Base-by-base conservation (phyloP, 35 echinoderm and acorn worm genomes). In the Patiria miniata region DNA sequence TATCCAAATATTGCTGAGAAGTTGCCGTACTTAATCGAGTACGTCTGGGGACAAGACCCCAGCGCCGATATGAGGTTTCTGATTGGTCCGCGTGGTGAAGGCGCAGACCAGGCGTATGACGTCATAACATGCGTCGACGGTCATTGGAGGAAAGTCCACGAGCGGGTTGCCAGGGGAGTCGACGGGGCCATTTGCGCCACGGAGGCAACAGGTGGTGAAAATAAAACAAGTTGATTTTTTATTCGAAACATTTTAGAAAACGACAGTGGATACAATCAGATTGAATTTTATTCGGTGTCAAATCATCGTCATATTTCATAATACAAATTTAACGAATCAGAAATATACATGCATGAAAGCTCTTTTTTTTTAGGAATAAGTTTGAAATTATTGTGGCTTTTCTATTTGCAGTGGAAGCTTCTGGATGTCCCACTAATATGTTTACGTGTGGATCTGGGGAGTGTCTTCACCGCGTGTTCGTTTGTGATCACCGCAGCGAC, bases 401-500 rank as follows among this genome's bases (percentile, higher is more conserved):
- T 36, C 37, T 38, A 7, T 40, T 10, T 84, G 23, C 53, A 84
- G 82, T 36, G 65, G 65, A 73, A 36, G 29, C 65, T 34, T 23
- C 65, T 7, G 78, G 34, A 26, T 90, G 88, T 77, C 32, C 69
- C 30, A 15, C 0, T 21, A 22, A 73, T 22, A 52, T 92, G 77
- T 99, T 99, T 60, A 89, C 40, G 2, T 99, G 96, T 85, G 86
- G 61, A 23, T 91, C 92, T 0, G 93, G 89, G 16, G 90, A 94
- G 83, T 99, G 96, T 30, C 87, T 99, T 52, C 92, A 94, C 39
- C 82, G 86, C 50, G 87, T 86, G 15, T 91, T 86, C 9, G 40
- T 92, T 3, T 99, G 96, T 90, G 96, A 99, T 83, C 37, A 73
- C 2, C 68, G n/a, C 7, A 77, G 79, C 18, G 96, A 99, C 61